Evolutionary conservation across 1,140 invertebrate species (phyloP), one percentile per base, ranked within the genome.

Genomic region (Polypedilum pembai): DNA sequence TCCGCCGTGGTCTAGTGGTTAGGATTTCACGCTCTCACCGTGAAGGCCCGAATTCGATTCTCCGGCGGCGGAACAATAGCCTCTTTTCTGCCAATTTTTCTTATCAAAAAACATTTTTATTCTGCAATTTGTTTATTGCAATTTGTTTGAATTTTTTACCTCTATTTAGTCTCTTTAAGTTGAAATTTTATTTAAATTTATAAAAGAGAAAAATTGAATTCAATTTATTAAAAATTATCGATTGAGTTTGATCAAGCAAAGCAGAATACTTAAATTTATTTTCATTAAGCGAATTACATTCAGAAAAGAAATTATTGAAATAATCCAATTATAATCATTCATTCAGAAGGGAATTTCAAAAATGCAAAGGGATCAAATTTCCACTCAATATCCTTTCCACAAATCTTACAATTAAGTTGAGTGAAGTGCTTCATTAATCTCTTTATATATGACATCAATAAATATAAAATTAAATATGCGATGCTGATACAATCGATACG

Each of bases 401-500:
- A n/a, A 56, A 56, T 56, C 45, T 15, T 4, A 56, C n/a, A 56
- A 56, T 56, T 56, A 56, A 56, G n/a, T 4, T 56, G n/a, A 56
- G 45, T 56, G 45, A 56, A 12, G 12, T 56, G 45, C 45, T 56
- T 56, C 45, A 56, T 56, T n/a, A 56, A 56, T 56, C 45, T n/a
- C 45, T 56, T 56, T n/a, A 56, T 33, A 5, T 56, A 56, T 56
- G 45, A 56, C 45, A 56, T 56, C 45, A n/a, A 56, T 56, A 56
- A 56, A 56, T 56, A 56, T 56, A 56, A 56, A 56, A 56, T 33
- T 33, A 33, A 33, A 33, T 56, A 56, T n/a, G 45, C 45, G 45
- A 12, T n/a, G 45, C 45, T 56, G 45, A 56, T 56, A 56, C 45
- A 56, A 56, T 56, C 45, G 45, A 56, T 56, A 56, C 45, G 45